Percentiles rank a stretch among this genome's conserved stretches.
Evolutionary conservation across 2,797 vertebrate genomes (phyloP).

Genomic region (Clarias fuscus): DNA sequence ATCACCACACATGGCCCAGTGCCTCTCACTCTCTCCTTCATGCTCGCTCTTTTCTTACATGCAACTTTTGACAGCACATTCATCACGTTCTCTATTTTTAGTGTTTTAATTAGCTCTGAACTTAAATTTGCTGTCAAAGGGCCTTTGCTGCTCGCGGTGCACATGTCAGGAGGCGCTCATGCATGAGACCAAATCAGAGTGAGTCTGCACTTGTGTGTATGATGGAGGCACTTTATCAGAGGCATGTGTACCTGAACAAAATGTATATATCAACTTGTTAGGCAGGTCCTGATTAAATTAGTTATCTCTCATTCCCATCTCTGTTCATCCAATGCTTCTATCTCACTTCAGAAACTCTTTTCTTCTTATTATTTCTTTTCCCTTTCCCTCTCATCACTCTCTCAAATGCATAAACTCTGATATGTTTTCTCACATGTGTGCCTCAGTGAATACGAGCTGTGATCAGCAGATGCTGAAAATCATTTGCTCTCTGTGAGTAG

Average conservation of each 20-base stretch:
- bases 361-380: not conserved
- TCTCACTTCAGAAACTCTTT: not conserved
- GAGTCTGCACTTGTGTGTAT: slow-evolving; percentile 28
- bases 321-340: not conserved
- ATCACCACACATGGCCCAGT: slow-evolving; percentile 12
- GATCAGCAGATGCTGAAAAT: slow-evolving; percentile 35
- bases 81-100: slow-evolving; percentile 63
- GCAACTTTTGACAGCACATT: slow-evolving; percentile 60
- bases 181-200: slow-evolving; percentile 43
- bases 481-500: slow-evolving; percentile 26
- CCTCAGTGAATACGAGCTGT: slow-evolving; percentile 14
- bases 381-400: not conserved
- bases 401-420: slow-evolving; percentile 11
- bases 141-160: slow-evolving; percentile 45
- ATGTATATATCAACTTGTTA: slow-evolving; percentile 46
- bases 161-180: slow-evolving; percentile 51
- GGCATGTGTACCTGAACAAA: slow-evolving; percentile 28
- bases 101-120: slow-evolving; percentile 62
- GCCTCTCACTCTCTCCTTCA: slow-evolving; percentile 30
- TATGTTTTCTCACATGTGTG: slow-evolving; percentile 22
- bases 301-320: slow-evolving; percentile 20
- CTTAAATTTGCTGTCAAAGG: slow-evolving; percentile 57
- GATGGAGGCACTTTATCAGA: slow-evolving; percentile 26
- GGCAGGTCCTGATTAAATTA: slow-evolving; percentile 15
- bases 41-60: slow-evolving; percentile 38